Percentiles rank a stretch among this genome's conserved stretches.
These are phyloP conservation scores for Eurosta solidaginis DNA, from an alignment of 1,140 invertebrate species.

Conservation along the genomic window DNA sequence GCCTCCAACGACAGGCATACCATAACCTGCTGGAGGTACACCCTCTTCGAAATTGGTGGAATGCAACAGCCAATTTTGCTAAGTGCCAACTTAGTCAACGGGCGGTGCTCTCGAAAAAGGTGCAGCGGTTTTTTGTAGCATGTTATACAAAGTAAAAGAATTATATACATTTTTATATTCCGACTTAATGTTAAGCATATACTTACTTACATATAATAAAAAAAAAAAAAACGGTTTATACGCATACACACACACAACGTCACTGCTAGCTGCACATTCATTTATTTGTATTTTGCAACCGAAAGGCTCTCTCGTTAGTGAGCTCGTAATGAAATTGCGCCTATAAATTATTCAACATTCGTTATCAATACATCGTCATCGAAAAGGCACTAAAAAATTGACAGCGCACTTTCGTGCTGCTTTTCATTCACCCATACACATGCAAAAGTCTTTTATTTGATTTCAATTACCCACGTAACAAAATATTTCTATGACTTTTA, in stretches of 20 bases:
- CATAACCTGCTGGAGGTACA: too few species aligned
- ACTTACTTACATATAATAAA: background rate
- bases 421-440: background rate
- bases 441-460: background rate
- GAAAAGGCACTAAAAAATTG: background rate
- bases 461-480: background rate
- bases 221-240: background rate
- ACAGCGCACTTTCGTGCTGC: background rate
- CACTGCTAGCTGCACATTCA: background rate
- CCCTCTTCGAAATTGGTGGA: too few species aligned
- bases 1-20: too few species aligned
- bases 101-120: too few species aligned
- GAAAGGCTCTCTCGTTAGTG: conserved; percentile 12
- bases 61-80: too few species aligned
- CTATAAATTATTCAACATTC: conserved; percentile 18
- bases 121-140: too few species aligned
- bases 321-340: conserved; percentile 16
- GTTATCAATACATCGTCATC: conserved; percentile 5
- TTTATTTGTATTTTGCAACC: background rate
- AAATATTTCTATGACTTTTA: too few species aligned
- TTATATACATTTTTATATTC: too few species aligned
- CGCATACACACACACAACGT: background rate
- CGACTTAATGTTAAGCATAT: too few species aligned
- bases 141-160: too few species aligned
- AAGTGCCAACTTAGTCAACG: too few species aligned